A percentile compares a stretch with the other conserved stretches of the same genome.
Evolutionary conservation across 2,888 invertebrate species (phyloP).

Genomic region (Torymus auratus): DNA sequence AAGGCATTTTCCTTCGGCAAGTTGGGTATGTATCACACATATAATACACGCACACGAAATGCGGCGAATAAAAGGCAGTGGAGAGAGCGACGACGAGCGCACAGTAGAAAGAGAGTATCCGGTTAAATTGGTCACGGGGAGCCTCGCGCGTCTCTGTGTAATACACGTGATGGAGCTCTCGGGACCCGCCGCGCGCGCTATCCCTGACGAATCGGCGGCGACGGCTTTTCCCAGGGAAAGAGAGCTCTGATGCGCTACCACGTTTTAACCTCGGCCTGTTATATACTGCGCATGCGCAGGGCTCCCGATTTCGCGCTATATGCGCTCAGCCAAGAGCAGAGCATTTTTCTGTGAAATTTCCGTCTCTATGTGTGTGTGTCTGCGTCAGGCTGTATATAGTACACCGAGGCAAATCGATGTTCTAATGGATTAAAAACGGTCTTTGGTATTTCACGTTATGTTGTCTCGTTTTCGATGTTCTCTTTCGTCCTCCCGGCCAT

Average conservation of each 20-base stretch:
- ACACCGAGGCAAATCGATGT: constrained; percentile 15
- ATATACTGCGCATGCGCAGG: not conserved
- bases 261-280: constrained; percentile 17
- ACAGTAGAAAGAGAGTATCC: constrained; percentile 66
- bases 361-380: constrained; percentile 2
- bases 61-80: not conserved
- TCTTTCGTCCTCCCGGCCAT: constrained; percentile 1
- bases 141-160: constrained; percentile 67
- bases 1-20: constrained; percentile 29
- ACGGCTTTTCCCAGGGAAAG: constrained; percentile 69
- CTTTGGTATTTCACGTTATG: constrained; percentile 14
- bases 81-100: constrained; percentile 6
- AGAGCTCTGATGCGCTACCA: constrained; percentile 53
- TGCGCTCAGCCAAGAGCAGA: not conserved
- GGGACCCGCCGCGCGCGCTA: constrained; percentile 59
- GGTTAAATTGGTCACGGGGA: constrained; percentile 75
- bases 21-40: not conserved
- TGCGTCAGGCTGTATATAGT: too few relatives aligned
- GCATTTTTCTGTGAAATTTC: constrained; percentile 29
- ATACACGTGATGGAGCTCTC: too few relatives aligned
- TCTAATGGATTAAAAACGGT: constrained; percentile 48
- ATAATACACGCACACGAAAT: not conserved
- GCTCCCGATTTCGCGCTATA: constrained; percentile 42
- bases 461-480: not conserved
- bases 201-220: constrained; percentile 72